Evolutionary conservation across 35 echinoderm and acorn worm species (phyloP).

Genomic region (Holothuria glaberrima): DNA sequence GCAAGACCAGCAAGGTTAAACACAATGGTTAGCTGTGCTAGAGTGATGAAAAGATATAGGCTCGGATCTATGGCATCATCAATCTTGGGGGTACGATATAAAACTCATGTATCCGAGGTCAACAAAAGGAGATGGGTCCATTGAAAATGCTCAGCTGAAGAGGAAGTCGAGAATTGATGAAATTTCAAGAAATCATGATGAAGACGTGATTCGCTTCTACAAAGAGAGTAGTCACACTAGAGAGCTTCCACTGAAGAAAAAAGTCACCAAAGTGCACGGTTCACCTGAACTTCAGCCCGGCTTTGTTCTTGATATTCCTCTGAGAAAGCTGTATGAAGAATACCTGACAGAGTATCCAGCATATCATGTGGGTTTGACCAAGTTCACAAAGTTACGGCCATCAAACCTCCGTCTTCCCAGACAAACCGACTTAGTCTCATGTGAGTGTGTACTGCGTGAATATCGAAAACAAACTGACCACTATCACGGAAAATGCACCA

Average conservation of each 20-base stretch:
- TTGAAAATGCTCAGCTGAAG: neutral
- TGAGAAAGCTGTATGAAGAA: neutral
- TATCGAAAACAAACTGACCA: neutral
- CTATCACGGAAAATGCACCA: neutral
- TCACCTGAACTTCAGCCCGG: neutral
- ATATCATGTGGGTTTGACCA: neutral
- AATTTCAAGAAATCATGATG: neutral
- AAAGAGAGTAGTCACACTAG: neutral
- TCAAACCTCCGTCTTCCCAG: neutral
- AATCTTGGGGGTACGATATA: neutral
- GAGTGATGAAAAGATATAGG: neutral
- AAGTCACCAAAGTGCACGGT: conserved; percentile 14
- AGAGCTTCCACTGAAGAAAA: conserved; percentile 1
- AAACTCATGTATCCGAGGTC: neutral
- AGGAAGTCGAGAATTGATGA: neutral
- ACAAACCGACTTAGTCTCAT: neutral
- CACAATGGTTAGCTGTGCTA: conserved; percentile 9
- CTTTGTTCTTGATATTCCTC: conserved; percentile 10
- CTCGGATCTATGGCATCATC: neutral
- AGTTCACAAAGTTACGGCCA: neutral
- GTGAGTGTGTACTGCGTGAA: conserved; percentile 17
- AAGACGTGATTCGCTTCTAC: neutral
- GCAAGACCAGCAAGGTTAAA: neutral
- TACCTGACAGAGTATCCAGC: neutral
- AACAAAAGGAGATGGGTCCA: neutral